Evolutionary conservation across 2,797 vertebrate genomes (phyloP), one percentile per base, ranked within the genome.

Genomic region (Phrynocephalus vlangalii): DNA sequence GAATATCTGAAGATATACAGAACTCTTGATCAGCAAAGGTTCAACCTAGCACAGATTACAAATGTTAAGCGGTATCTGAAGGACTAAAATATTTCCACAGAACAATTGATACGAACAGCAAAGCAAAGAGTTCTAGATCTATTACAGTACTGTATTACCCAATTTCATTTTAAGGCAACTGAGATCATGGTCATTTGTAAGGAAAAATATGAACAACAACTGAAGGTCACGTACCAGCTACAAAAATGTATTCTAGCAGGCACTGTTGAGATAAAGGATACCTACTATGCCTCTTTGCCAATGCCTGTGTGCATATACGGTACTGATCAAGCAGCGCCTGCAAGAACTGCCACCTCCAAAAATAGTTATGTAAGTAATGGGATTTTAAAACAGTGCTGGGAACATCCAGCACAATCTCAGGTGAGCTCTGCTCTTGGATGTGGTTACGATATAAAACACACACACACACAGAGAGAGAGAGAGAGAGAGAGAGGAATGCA

Each of bases 311-410:
- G 18, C 15, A 22, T 15, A 30, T 82, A 82, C 8, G 9, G 11
- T 82, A 33, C 67, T 76, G 22, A 50, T 30, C 52, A 26, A 71
- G 66, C 73, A 68, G 68, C 18, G 66, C 63, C 44, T 38, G 52
- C 30, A 22, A 76, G n/a, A 67, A 78, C 33, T 77, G 68, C 56
- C 22, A 68, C 30, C 18, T 20, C 80, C 63, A 70, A 83, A 87
- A 71, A 78, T 72, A 84, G 56, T 84, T 83, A 72, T 79, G 75
- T 77, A 38, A 77, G 30, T 48, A 88, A 33, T 79, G 52, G 77
- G 48, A 76, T 73, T 88, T 75, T 60, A 48, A 88, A 67, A 15
- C 38, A 67, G 56, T 79, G 66, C 28, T n/a, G 50, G 79, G 13
- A 24, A 18, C 83, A 82, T 44, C 38, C 79, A 85, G 72, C 48